Evolutionary conservation across 2,888 invertebrate species (phyloP).

Genomic region (Adineta ricciae): DNA sequence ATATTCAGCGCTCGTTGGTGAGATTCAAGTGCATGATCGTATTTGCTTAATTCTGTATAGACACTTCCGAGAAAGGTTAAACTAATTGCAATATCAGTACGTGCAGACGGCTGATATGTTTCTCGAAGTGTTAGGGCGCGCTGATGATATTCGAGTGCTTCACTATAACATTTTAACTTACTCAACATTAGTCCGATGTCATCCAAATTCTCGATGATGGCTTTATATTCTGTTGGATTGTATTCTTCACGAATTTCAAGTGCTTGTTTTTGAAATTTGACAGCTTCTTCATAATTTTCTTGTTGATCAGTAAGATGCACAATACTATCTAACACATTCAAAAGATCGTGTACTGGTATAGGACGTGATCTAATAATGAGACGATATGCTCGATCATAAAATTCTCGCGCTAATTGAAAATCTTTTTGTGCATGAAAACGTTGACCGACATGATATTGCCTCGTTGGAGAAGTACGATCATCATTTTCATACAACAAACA

Average conservation of each 20-base stretch:
- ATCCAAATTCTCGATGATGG: background rate
- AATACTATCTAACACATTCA: background rate
- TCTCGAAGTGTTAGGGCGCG: background rate
- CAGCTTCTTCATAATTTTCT: background rate
- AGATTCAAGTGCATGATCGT: background rate
- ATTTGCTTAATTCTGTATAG: background rate
- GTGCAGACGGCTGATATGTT: background rate
- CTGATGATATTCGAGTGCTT: background rate
- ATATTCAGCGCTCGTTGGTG: background rate
- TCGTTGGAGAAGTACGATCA: background rate
- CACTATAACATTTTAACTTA: background rate
- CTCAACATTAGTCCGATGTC: background rate
- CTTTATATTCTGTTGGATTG: background rate
- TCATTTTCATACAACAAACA: background rate
- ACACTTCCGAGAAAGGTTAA: background rate
- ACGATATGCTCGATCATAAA: background rate
- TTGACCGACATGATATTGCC: background rate
- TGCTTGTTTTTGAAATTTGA: background rate
- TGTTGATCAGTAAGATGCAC: background rate
- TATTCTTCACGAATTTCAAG: background rate
- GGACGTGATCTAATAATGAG: background rate
- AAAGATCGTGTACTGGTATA: background rate
- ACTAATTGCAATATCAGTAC: background rate
- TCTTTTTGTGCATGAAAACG: background rate
- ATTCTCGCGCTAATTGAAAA: background rate